Evolutionary conservation across 2,113 vertebrate species (phyloP).

Genomic region (Bufo bufo): DNA sequence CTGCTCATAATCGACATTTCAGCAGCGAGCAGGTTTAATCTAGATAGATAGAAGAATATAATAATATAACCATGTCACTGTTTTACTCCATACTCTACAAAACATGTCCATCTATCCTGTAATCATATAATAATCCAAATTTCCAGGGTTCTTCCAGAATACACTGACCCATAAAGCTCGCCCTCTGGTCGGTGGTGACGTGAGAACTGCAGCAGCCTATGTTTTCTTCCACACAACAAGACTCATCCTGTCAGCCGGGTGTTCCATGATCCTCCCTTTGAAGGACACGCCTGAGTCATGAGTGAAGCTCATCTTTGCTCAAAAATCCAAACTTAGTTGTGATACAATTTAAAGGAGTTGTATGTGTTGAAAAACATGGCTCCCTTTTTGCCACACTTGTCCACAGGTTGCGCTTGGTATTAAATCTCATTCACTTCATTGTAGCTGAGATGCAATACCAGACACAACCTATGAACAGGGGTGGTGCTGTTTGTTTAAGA

Average conservation of each 20-base stretch:
- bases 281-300: constrained; percentile 9
- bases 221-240: not conserved
- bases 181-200: not conserved
- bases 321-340: not conserved
- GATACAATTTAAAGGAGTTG: not conserved
- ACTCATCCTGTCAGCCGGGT: constrained; percentile 24
- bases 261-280: constrained; percentile 34
- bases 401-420: too few species aligned
- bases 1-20: too few species aligned
- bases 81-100: not conserved
- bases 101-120: not conserved
- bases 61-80: too few species aligned
- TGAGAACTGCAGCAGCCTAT: not conserved
- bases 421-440: too few species aligned
- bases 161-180: not conserved
- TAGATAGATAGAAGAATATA: too few species aligned
- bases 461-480: too few species aligned
- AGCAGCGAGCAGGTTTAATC: too few species aligned
- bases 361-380: too few species aligned
- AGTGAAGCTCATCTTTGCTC: not conserved
- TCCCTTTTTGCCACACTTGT: too few species aligned
- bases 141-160: not conserved
- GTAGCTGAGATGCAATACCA: too few species aligned
- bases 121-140: not conserved
- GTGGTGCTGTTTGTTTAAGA: too few species aligned